phyloP scores from a whole-genome alignment of 1,140 invertebrate genomes.

The Penaeus japonicus region DNA sequence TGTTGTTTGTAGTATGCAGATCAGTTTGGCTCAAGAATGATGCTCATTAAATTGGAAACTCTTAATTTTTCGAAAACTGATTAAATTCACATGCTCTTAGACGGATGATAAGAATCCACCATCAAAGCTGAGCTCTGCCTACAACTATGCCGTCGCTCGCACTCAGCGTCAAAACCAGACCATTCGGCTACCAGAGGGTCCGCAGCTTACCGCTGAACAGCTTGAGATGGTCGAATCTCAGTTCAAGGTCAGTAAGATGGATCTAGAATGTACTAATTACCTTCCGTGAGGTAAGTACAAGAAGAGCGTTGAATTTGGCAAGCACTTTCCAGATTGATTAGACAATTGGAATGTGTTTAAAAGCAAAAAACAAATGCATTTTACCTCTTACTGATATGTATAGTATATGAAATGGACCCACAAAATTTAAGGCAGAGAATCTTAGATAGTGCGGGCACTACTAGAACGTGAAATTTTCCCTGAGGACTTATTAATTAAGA shows the following conservation, averaged over 20 bases:
- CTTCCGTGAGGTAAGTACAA: slow-evolving; percentile 17
- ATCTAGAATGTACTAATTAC: neutral
- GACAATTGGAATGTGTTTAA: neutral
- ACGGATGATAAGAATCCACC: slow-evolving; percentile 45
- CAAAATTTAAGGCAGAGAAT: no score
- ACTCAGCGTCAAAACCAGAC: slow-evolving; percentile 38
- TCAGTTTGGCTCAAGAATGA: slow-evolving; percentile 31
- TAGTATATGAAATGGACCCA: no score
- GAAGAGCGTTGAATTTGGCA: neutral
- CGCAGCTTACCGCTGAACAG: slow-evolving; percentile 53
- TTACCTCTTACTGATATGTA: no score
- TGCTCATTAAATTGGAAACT: slow-evolving; percentile 23
- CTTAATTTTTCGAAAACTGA: slow-evolving; percentile 12
- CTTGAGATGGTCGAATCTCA: slow-evolving; percentile 56
- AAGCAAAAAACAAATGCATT: no score
- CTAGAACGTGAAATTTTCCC: no score
- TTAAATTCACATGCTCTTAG: slow-evolving; percentile 31
- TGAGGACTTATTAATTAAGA: no score
- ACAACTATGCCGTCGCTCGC: slow-evolving; percentile 52
- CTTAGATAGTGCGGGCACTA: no score
- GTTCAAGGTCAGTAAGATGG: slow-evolving; percentile 51
- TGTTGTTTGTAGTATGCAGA: slow-evolving; percentile 24
- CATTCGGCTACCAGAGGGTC: slow-evolving; percentile 55
- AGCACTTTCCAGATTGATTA: no score
- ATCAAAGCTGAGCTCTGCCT: slow-evolving; percentile 55